A percentile compares a stretch with the other conserved stretches of the same genome.
Evolutionary conservation across 2,888 invertebrate species (phyloP).

Genomic region (Eubasilissa splendida): DNA sequence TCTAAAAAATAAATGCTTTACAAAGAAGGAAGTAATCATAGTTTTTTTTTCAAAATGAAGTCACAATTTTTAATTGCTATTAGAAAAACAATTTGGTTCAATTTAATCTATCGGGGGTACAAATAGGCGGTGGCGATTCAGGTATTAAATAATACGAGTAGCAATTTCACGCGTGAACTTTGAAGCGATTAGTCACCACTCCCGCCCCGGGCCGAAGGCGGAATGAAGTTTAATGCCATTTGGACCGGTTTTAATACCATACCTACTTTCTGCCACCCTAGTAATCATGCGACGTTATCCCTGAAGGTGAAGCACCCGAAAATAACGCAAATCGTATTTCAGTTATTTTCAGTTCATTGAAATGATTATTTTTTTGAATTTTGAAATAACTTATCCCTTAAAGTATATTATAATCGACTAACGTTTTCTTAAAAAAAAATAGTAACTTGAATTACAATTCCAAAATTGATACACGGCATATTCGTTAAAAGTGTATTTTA

Average conservation of each 20-base stretch:
- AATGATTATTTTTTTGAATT: too few species aligned
- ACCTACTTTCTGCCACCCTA: constrained; percentile 21
- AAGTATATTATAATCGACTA: too few species aligned
- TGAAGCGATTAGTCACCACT: constrained; percentile 52
- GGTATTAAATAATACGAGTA: constrained; percentile 46
- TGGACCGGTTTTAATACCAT: constrained; percentile 35
- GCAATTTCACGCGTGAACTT: constrained; percentile 55
- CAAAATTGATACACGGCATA: too few species aligned
- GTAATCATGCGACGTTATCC: neutral
- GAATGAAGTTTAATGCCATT: constrained; percentile 36
- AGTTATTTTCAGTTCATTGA: too few species aligned
- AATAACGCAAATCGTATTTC: too few species aligned
- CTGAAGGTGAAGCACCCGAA: too few species aligned
- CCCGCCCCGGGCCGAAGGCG: constrained; percentile 28
- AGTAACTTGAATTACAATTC: too few species aligned
- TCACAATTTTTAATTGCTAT: neutral
- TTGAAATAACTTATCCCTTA: too few species aligned
- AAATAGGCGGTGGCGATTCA: constrained; percentile 17
- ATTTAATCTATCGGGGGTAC: constrained; percentile 23
- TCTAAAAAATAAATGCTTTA: too few species aligned
- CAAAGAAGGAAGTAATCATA: too few species aligned
- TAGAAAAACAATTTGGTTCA: constrained; percentile 1
- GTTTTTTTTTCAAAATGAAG: neutral
- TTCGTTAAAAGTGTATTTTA: too few species aligned
- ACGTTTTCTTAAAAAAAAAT: too few species aligned